Percentiles rank a stretch among this genome's conserved stretches.
phyloP scores from a whole-genome alignment of 2,888 invertebrate genomes.

The Lasioglossum calceatum region DNA sequence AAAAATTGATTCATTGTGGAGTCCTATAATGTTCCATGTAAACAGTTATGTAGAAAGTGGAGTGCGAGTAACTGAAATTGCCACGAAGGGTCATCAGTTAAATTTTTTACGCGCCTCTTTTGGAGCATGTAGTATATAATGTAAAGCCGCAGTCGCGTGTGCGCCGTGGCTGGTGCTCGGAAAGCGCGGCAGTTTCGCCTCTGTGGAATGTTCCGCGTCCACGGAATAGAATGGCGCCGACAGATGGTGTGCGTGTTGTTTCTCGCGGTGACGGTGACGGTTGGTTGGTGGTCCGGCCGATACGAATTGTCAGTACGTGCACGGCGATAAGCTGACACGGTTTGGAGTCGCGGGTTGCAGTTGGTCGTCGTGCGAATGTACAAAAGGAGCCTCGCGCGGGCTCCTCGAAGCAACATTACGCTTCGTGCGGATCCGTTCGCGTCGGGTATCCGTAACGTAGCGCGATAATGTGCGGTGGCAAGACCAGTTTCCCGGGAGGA shows the following conservation, averaged over 20 bases:
- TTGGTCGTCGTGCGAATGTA: neutral
- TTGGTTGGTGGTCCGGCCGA: constrained; percentile 39
- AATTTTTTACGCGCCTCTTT: neutral
- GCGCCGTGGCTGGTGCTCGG: neutral
- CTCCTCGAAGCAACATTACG: constrained; percentile 14
- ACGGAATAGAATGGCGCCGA: neutral
- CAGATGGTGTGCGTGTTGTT: constrained; percentile 50
- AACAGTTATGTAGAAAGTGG: too few relatives aligned
- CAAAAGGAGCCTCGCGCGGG: constrained; percentile 3
- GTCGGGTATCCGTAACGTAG: neutral
- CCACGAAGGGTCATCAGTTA: neutral
- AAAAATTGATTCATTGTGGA: too few relatives aligned
- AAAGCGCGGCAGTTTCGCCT: neutral
- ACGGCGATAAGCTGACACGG: constrained; percentile 52
- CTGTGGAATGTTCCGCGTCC: neutral
- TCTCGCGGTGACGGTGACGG: constrained; percentile 21
- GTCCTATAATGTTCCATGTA: too few relatives aligned
- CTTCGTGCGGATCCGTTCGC: neutral
- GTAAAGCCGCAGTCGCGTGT: neutral
- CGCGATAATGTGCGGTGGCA: constrained; percentile 1
- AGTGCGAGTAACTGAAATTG: too few relatives aligned
- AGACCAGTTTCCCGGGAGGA: constrained; percentile 2
- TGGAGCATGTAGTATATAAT: neutral
- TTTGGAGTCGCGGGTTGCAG: constrained; percentile 20
- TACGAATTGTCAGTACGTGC: constrained; percentile 65